Conservation (phyloP, 1,140 invertebrate genomes). For the Cephus cinctus region DNA sequence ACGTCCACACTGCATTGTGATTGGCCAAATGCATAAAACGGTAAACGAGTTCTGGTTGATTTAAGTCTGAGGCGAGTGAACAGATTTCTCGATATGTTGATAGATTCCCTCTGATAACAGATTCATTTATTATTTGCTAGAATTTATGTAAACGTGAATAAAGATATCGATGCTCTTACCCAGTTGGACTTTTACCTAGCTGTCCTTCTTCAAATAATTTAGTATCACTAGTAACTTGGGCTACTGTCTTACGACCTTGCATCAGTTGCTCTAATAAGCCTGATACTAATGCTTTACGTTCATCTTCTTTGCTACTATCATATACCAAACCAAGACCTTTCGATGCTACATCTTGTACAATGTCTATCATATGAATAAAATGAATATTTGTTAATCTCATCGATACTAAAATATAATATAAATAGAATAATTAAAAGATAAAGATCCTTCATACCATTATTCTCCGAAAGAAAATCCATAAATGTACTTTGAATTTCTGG, state of each 20-base stretch:
- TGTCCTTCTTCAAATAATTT: constrained; percentile 87
- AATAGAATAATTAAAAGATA: constrained; percentile 3
- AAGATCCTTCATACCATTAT: constrained; percentile 73
- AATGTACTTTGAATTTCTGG: constrained; percentile 78
- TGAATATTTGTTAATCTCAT: neutral
- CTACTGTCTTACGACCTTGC: constrained; percentile 69
- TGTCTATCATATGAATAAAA: constrained; percentile 57
- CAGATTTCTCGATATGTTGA: constrained; percentile 94
- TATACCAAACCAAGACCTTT: constrained; percentile 89
- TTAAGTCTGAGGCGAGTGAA: constrained; percentile 87
- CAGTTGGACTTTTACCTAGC: constrained; percentile 80
- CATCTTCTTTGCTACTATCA: constrained; percentile 71
- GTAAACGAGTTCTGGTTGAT: constrained; percentile 92
- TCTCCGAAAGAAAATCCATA: constrained; percentile 85
- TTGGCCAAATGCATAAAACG: constrained; percentile 94
- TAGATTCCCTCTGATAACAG: constrained; percentile 68
- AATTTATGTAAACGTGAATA: constrained; percentile 9
- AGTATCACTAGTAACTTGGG: constrained; percentile 77
- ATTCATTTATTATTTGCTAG: constrained; percentile 1
- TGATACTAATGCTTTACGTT: constrained; percentile 71
- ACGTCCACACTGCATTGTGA: constrained; percentile 92
- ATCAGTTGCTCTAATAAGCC: constrained; percentile 80
- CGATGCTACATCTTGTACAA: constrained; percentile 89
- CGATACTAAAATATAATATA: constrained; percentile 4
- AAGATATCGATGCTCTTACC: constrained; percentile 55